Conservation (phyloP, 2,797 vertebrate genomes). For the Betta splendens region DNA sequence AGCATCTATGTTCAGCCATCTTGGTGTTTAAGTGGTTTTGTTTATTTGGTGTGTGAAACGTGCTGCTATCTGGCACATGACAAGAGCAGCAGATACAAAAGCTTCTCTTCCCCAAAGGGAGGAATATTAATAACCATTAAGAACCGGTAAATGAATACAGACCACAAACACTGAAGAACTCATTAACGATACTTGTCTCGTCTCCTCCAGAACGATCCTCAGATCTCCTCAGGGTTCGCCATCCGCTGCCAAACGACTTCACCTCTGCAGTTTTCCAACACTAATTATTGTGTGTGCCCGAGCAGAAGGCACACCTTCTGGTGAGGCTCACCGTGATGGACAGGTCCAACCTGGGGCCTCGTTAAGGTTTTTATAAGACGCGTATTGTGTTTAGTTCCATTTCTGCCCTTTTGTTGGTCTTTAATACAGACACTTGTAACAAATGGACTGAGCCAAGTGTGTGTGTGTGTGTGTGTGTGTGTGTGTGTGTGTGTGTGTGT, state of each 20-base stretch:
- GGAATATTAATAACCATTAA: too few relatives aligned
- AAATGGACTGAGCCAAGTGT: conserved; percentile 16
- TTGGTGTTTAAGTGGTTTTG: too few relatives aligned
- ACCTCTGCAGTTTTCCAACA: conserved; percentile 38
- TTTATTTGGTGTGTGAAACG: too few relatives aligned
- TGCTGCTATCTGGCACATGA: too few relatives aligned
- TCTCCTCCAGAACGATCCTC: conserved; percentile 37
- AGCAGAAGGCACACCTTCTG: conserved; percentile 24
- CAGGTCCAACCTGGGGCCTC: conserved; percentile 31
- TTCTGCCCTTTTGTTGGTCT: conserved; percentile 18
- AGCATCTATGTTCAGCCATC: too few relatives aligned
- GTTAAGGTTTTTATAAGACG: conserved; percentile 14
- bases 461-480: conserved; percentile 5
- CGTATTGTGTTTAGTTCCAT: conserved; percentile 18
- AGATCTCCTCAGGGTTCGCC: conserved; percentile 54
- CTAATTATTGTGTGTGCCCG: conserved; percentile 4
- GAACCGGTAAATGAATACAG: too few relatives aligned
- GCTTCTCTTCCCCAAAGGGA: too few relatives aligned
- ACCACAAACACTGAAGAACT: too few relatives aligned
- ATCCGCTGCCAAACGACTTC: conserved; percentile 36
- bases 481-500: not conserved
- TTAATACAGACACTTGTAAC: conserved; percentile 18
- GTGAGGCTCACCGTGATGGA: conserved; percentile 22
- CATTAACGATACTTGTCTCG: not conserved
- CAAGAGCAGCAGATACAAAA: too few relatives aligned